A percentile compares a stretch with the other conserved stretches of the same genome.
These are phyloP conservation scores for Hydrochoerus hydrochaeris DNA, from an alignment of 2,113 vertebrate genomes.

Conservation along the genomic window DNA sequence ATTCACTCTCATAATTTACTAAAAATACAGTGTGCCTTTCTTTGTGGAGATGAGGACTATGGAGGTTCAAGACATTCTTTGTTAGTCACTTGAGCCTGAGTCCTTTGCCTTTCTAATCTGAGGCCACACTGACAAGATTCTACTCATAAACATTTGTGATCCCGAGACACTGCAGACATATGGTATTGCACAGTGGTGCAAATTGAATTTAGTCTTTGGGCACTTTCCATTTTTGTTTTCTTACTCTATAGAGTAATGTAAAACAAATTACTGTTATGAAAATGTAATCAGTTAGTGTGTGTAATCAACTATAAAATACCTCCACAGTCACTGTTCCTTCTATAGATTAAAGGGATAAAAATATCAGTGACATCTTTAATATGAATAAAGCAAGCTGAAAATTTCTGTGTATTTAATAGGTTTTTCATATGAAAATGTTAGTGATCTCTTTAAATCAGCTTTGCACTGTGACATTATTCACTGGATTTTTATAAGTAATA, in stretches of 20 bases:
- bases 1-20: conserved; percentile 70
- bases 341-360: neutral
- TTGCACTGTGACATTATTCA: conserved; percentile 1
- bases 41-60: conserved; percentile 32
- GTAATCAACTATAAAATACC: conserved; percentile 44
- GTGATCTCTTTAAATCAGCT: conserved; percentile 53
- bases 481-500: conserved; percentile 18
- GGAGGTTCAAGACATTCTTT: conserved; percentile 59
- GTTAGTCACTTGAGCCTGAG: conserved; percentile 61
- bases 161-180: neutral
- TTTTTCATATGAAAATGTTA: neutral
- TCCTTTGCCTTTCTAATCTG: conserved; percentile 53
- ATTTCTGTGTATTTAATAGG: conserved; percentile 48
- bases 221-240: conserved; percentile 2
- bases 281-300: conserved; percentile 17
- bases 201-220: conserved; percentile 35
- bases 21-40: conserved; percentile 55
- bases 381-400: conserved; percentile 37
- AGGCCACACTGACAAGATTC: conserved; percentile 23
- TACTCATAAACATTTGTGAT: conserved; percentile 29
- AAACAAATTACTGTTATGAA: conserved; percentile 32
- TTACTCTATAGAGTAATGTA: neutral
- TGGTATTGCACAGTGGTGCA: neutral
- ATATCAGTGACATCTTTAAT: neutral
- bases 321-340: neutral